Percentiles rank a stretch among this genome's conserved stretches.
Conservation (phyloP, 2,888 invertebrate genomes). For the Drosophila pseudotakahashii region DNA sequence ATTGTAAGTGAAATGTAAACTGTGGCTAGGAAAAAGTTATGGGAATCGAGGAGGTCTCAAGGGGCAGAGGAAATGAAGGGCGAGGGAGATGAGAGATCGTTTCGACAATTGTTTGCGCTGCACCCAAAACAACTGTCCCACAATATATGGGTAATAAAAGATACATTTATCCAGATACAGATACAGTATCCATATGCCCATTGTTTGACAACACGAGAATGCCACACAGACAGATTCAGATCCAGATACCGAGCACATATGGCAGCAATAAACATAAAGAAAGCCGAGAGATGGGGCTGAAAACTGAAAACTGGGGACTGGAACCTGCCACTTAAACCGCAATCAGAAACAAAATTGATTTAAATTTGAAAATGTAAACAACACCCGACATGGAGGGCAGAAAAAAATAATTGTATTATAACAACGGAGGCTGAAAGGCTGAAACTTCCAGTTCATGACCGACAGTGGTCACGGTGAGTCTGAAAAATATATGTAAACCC, state of each 20-base stretch:
- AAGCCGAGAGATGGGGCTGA: constrained; percentile 30
- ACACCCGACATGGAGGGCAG: constrained; percentile 12
- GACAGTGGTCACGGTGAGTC: constrained; percentile 1
- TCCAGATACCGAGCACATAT: constrained; percentile 46
- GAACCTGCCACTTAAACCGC: constrained; percentile 71
- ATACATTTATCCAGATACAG: constrained; percentile 45
- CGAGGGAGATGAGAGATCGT: constrained; percentile 11
- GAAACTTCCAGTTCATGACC: constrained; percentile 10
- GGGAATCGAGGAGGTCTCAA: constrained; percentile 9
- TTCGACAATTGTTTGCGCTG: constrained; percentile 41
- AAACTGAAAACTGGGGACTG: constrained; percentile 35
- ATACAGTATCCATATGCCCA: constrained; percentile 49
- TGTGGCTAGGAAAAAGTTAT: constrained; percentile 3
- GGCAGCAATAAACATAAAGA: constrained; percentile 60
- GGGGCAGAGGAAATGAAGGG: neutral
- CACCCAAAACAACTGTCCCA: constrained; percentile 45
- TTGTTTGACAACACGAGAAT: constrained; percentile 40
- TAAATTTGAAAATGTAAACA: constrained; percentile 66
- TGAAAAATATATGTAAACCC: neutral
- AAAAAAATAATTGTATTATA: constrained; percentile 27
- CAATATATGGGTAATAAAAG: constrained; percentile 59
- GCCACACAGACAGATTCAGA: constrained; percentile 24
- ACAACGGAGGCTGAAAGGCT: constrained; percentile 13
- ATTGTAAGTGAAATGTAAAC: constrained; percentile 18
- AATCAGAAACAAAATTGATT: constrained; percentile 72